Evolutionary conservation across 2,888 invertebrate species (phyloP).

Genomic region (Epirrita christyi): DNA sequence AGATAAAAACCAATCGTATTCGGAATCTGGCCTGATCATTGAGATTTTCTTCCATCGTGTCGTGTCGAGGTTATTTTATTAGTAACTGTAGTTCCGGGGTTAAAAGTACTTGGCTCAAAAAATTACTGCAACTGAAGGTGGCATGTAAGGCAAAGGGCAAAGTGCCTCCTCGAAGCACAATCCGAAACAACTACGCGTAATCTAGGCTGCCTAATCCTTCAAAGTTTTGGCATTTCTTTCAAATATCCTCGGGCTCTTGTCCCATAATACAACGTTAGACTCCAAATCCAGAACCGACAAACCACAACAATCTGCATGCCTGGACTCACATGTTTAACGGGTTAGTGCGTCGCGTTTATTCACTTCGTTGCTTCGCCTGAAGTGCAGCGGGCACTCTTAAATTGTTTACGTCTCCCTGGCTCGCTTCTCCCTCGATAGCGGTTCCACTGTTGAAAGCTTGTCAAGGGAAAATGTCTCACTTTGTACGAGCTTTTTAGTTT

Average conservation of each 20-base stretch:
- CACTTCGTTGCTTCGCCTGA: conserved; percentile 62
- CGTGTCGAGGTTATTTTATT: no score
- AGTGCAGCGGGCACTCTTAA: conserved; percentile 66
- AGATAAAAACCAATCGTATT: no score
- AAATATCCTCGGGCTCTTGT: no score
- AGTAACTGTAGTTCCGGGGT: no score
- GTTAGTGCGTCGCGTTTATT: conserved; percentile 60
- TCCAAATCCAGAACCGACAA: conserved; percentile 1
- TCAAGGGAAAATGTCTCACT: conserved; percentile 29
- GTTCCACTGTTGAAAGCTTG: conserved; percentile 19
- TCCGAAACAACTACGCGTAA: not conserved
- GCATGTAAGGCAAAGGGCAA: not conserved
- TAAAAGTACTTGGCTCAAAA: not conserved
- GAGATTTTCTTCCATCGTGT: no score
- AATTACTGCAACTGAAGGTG: no score
- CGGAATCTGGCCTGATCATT: no score
- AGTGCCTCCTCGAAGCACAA: not conserved
- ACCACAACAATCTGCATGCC: conserved; percentile 9
- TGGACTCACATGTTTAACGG: conserved; percentile 52
- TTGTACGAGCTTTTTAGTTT: conserved; percentile 39
- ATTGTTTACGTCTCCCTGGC: conserved; percentile 69
- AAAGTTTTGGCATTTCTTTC: not conserved
- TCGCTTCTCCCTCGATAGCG: conserved; percentile 33
- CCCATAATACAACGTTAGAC: no score
- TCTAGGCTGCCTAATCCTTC: not conserved